These are phyloP conservation scores for Oscheius myriophilus DNA, from an alignment of 2,888 invertebrate genomes.

Conservation along the genomic window DNA sequence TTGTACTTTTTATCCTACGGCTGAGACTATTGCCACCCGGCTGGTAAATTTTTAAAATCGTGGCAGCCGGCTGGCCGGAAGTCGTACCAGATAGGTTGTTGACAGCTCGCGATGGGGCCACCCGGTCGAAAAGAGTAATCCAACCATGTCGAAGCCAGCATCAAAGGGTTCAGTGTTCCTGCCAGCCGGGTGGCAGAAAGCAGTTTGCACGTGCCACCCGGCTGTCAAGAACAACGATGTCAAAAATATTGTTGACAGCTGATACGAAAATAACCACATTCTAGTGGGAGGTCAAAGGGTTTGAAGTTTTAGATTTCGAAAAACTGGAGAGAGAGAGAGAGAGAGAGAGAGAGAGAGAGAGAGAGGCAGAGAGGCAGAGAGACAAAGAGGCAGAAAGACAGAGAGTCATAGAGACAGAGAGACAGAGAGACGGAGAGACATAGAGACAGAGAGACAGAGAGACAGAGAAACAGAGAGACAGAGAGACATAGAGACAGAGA, in stretches of 20 bases:
- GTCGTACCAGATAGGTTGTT: too few relatives aligned
- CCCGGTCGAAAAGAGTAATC: too few relatives aligned
- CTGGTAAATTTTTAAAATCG: too few relatives aligned
- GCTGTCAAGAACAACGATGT: neutral
- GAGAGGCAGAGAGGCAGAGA: neutral
- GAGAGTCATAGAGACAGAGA: constrained; percentile 6
- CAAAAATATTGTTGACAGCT: constrained; percentile 4
- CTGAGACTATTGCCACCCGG: too few relatives aligned
- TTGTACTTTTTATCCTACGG: too few relatives aligned
- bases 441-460: constrained; percentile 27
- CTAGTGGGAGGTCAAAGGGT: constrained; percentile 21
- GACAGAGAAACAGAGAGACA: constrained; percentile 7
- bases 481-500: constrained; percentile 13
- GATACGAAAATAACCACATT: constrained; percentile 7
- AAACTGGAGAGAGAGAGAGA: constrained; percentile 22
- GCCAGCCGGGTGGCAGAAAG: neutral
- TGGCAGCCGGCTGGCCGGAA: too few relatives aligned
- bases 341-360: constrained; percentile 23
- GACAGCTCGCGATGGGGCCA: too few relatives aligned
- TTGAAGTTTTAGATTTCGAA: constrained; percentile 3
- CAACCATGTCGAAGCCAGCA: too few relatives aligned
- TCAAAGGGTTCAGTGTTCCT: neutral
- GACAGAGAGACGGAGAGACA: constrained; percentile 22
- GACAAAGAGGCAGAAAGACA: constrained; percentile 1
- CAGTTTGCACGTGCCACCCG: neutral